Evolutionary conservation across 2,113 vertebrate genomes (phyloP).

Genomic region (Phoenicopterus ruber): DNA sequence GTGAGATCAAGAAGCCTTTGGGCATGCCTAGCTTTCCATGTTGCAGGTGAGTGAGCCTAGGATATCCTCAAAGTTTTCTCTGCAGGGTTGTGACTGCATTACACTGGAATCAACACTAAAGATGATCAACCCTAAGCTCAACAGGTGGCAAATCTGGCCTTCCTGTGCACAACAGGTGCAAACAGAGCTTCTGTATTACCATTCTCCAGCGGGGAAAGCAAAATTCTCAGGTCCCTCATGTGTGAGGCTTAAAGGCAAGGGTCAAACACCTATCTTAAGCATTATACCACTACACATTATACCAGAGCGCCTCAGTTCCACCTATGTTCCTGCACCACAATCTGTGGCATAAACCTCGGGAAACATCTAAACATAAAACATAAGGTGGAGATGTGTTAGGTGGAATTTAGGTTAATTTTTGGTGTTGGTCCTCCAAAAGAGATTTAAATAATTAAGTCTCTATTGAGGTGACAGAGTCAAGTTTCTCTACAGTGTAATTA

Average conservation of each 20-base stretch:
- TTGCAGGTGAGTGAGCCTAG: background rate
- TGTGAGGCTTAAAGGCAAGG: background rate
- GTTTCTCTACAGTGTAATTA: background rate
- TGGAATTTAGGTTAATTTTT: background rate
- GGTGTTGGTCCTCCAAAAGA: background rate
- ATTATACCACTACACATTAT: background rate
- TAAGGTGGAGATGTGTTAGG: background rate
- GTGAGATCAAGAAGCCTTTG: background rate
- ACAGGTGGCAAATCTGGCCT: background rate
- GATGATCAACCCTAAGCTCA: background rate
- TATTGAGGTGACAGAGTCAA: background rate
- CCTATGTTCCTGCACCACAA: background rate
- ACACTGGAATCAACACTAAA: background rate
- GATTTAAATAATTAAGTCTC: background rate
- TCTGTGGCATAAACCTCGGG: background rate
- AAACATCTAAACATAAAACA: background rate
- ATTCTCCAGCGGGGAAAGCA: background rate
- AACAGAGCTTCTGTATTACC: background rate
- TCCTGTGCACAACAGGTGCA: background rate
- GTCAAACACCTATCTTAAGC: background rate
- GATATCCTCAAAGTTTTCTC: background rate
- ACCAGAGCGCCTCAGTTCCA: background rate
- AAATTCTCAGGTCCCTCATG: background rate
- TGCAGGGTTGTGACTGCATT: background rate
- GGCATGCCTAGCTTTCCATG: background rate